These are phyloP conservation scores for Lysandra coridon DNA, from an alignment of 2,888 invertebrate species.

Conservation along the genomic window DNA sequence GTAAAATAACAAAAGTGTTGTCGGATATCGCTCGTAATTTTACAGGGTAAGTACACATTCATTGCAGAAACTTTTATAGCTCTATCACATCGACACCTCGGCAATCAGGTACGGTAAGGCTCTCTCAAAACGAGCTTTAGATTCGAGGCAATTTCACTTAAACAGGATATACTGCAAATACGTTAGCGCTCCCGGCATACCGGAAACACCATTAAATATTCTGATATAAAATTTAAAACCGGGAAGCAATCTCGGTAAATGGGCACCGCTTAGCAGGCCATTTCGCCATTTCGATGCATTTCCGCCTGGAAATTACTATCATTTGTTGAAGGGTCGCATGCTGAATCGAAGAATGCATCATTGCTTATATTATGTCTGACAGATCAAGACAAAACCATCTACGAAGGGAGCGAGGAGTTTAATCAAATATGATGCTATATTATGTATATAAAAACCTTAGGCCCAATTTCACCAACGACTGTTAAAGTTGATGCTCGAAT, in stretches of 20 bases:
- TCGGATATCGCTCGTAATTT: background rate
- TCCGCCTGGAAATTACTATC: slow-evolving; percentile 74
- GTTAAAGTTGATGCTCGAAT: too few species aligned
- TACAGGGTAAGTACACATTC: background rate
- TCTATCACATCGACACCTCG: slow-evolving; percentile 25
- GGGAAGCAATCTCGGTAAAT: slow-evolving; percentile 70
- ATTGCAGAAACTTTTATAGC: slow-evolving; percentile 6
- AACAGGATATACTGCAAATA: slow-evolving; percentile 36
- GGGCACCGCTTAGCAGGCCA: slow-evolving; percentile 72
- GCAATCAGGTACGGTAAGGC: slow-evolving; percentile 30
- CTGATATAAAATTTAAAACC: slow-evolving; percentile 63
- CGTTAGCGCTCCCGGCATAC: slow-evolving; percentile 37
- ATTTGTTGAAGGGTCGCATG: slow-evolving; percentile 68
- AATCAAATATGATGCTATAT: background rate
- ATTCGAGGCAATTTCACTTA: slow-evolving; percentile 33
- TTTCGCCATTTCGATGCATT: slow-evolving; percentile 77
- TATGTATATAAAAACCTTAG: background rate
- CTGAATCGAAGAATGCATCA: slow-evolving; percentile 48
- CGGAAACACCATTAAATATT: slow-evolving; percentile 46
- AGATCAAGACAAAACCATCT: background rate
- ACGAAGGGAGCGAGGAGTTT: background rate
- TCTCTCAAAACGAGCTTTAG: slow-evolving; percentile 31
- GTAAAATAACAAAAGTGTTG: too few species aligned
- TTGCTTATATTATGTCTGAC: background rate
- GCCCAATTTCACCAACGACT: too few species aligned